These are phyloP conservation scores for Siniperca knerii DNA, from an alignment of 2,113 vertebrate species.

Conservation along the genomic window DNA sequence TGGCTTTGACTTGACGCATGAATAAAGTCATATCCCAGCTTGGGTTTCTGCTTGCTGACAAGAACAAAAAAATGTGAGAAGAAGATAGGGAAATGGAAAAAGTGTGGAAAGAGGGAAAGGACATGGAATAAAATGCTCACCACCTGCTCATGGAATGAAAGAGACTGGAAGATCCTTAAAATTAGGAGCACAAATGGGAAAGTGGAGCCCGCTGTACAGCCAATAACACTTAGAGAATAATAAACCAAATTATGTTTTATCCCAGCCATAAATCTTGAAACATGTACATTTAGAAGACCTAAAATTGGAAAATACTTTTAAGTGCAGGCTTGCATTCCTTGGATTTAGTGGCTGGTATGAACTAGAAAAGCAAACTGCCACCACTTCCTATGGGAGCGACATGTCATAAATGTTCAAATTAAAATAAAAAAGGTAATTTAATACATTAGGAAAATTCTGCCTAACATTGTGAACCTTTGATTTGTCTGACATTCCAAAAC, in stretches of 20 bases:
- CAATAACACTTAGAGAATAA: slow-evolving; percentile 3
- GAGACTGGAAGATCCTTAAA: not conserved
- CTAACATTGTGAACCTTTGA: not conserved
- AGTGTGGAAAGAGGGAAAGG: slow-evolving; percentile 12
- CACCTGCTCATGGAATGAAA: slow-evolving; percentile 25
- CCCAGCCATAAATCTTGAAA: not conserved
- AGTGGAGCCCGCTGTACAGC: not conserved
- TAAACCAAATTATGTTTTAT: slow-evolving; percentile 7
- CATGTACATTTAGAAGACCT: not conserved
- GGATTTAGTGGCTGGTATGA: not conserved
- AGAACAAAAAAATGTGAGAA: slow-evolving; percentile 32
- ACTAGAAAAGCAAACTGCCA: not conserved
- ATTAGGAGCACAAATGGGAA: not conserved
- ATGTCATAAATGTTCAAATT: not conserved
- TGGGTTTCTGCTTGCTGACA: slow-evolving; percentile 46
- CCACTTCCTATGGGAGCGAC: not conserved
- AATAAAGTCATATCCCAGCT: slow-evolving; percentile 51
- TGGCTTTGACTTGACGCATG: slow-evolving; percentile 36
- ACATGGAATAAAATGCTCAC: slow-evolving; percentile 21
- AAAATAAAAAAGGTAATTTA: not conserved
- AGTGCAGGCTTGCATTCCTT: not conserved
- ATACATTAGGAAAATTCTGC: not conserved
- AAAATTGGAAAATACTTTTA: not conserved
- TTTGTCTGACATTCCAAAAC: not conserved
- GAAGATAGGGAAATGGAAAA: slow-evolving; percentile 16